Percentiles rank a stretch among this genome's conserved stretches.
Evolutionary conservation across 2,797 vertebrate genomes (phyloP).

Genomic region (Channa striata): DNA sequence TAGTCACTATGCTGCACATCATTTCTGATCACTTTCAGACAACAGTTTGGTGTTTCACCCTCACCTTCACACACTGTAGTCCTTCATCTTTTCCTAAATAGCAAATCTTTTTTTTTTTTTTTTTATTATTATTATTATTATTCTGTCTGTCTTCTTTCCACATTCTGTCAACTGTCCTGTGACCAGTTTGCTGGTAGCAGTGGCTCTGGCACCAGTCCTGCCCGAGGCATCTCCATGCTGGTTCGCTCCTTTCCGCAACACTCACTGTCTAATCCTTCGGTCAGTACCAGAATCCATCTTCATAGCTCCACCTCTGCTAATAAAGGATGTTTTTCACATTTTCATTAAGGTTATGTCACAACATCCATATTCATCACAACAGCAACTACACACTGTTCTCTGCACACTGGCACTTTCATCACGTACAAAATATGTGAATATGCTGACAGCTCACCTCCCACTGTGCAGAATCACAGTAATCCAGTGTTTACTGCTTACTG

Average conservation of each 20-base stretch:
- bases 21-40: constrained; percentile 36
- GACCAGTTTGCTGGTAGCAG: constrained; percentile 95
- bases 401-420: not conserved
- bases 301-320: constrained; percentile 14
- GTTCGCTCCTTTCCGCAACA: constrained; percentile 96
- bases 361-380: no score
- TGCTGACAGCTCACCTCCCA: no score
- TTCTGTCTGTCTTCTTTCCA: constrained; percentile 50
- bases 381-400: not conserved
- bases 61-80: constrained; percentile 22
- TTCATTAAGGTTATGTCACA: no score
- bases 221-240: constrained; percentile 92
- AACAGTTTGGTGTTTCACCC: constrained; percentile 27
- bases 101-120: constrained; percentile 52
- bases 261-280: constrained; percentile 96
- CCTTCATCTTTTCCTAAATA: constrained; percentile 48
- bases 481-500: no score
- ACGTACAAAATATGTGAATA: no score
- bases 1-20: constrained; percentile 2
- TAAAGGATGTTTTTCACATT: no score
- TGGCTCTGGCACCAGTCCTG: constrained; percentile 96
- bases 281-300: constrained; percentile 82
- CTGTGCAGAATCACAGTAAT: no score
- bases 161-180: constrained; percentile 39
- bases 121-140: no score